Percentiles rank a stretch among this genome's conserved stretches.
These are phyloP conservation scores for Poecilia picta DNA, from an alignment of 2,797 vertebrate species.

Conservation along the genomic window DNA sequence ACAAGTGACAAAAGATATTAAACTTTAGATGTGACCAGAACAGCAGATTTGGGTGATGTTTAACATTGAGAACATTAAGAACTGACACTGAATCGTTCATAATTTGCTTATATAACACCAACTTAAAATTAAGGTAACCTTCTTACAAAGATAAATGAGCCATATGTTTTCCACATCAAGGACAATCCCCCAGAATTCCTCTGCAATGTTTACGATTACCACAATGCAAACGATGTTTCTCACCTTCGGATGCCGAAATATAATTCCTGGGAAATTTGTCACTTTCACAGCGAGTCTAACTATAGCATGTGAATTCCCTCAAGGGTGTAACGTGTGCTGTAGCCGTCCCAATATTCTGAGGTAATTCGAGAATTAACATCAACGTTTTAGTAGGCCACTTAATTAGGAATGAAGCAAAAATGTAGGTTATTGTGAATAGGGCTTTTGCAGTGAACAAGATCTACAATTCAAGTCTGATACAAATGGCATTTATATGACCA, in stretches of 20 bases:
- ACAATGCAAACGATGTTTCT: background rate
- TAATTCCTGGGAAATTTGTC: slow-evolving; percentile 36
- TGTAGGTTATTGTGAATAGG: slow-evolving; percentile 49
- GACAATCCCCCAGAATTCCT: background rate
- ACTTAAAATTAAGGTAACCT: background rate
- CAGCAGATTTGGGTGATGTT: background rate
- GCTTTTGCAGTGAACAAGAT: slow-evolving; percentile 42
- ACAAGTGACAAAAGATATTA: background rate
- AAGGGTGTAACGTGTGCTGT: slow-evolving; percentile 48
- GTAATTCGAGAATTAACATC: slow-evolving; percentile 58
- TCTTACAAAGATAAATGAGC: background rate
- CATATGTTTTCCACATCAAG: background rate
- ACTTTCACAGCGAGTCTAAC: slow-evolving; percentile 32
- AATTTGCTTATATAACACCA: background rate
- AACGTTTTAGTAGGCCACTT: slow-evolving; percentile 56
- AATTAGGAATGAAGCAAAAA: slow-evolving; percentile 43
- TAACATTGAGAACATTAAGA: background rate
- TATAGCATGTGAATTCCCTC: slow-evolving; percentile 51
- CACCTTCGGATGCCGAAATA: slow-evolving; percentile 36
- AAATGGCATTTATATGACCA: background rate
- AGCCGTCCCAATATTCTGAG: slow-evolving; percentile 41
- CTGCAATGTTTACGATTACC: background rate
- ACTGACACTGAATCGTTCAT: background rate
- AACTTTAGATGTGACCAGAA: background rate
- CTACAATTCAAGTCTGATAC: slow-evolving; percentile 44